A percentile compares a stretch with the other conserved stretches of the same genome.
Evolutionary conservation across 2,113 vertebrate species (phyloP).

Genomic region (Xiphophorus maculatus): DNA sequence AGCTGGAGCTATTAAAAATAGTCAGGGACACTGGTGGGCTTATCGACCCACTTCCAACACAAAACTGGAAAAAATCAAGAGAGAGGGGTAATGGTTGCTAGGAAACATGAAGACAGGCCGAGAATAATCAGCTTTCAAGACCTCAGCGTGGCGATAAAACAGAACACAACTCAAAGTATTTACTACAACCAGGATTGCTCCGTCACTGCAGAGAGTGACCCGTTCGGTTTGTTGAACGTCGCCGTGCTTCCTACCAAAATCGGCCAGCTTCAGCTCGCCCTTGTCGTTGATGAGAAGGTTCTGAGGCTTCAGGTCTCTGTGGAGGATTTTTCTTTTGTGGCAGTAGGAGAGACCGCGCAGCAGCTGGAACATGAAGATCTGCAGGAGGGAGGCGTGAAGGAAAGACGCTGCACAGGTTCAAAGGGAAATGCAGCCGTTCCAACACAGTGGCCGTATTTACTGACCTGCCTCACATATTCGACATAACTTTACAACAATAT

Average conservation of each 20-base stretch:
- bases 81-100: constrained; percentile 64
- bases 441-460: neutral
- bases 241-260: constrained; percentile 86
- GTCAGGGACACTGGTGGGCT: constrained; percentile 10
- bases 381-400: neutral
- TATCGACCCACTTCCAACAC: constrained; percentile 18
- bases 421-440: neutral
- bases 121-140: constrained; percentile 43
- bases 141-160: constrained; percentile 39
- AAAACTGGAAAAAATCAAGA: constrained; percentile 27
- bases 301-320: constrained; percentile 96
- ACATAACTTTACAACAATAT: no score
- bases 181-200: neutral
- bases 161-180: constrained; percentile 35
- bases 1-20: constrained; percentile 10
- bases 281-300: constrained; percentile 96
- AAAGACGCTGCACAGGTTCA: neutral
- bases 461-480: neutral
- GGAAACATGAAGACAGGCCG: constrained; percentile 61
- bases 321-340: constrained; percentile 93
- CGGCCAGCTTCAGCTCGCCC: constrained; percentile 94
- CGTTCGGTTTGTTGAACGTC: neutral
- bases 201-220: neutral
- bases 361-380: constrained; percentile 99
- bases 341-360: constrained; percentile 94